Conservation (phyloP, 2,888 invertebrate species). For the Tetragnatha montana region DNA sequence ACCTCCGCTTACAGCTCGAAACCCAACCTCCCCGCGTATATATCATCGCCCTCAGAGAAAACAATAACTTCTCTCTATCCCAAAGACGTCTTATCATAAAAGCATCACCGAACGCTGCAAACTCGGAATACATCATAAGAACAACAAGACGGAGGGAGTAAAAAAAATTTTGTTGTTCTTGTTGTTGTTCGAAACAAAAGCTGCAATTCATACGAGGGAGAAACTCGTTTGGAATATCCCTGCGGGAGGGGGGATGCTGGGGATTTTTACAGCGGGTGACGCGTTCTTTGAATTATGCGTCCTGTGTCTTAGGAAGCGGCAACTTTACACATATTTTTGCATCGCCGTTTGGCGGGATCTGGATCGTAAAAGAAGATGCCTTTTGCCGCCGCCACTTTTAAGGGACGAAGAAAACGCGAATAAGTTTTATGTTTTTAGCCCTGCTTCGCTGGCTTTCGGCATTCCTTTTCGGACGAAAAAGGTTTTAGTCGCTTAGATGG, state of each 20-base stretch:
- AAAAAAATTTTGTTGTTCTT: not conserved
- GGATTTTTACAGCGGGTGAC: not conserved
- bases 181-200: not conserved
- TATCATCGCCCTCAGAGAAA: not conserved
- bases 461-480: not conserved
- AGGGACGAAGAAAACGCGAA: not conserved
- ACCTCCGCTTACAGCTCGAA: not conserved
- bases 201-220: not conserved
- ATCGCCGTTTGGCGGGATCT: constrained; percentile 15
- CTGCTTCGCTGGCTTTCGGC: not conserved
- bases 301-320: not conserved
- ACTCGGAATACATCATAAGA: not conserved
- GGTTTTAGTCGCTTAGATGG: not conserved
- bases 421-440: not conserved
- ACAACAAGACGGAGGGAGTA: not conserved
- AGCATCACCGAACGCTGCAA: not conserved
- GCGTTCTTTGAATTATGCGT: not conserved
- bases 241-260: not conserved
- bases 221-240: constrained; percentile 9
- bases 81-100: not conserved
- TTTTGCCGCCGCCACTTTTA: not conserved
- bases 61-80: not conserved
- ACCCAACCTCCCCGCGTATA: not conserved
- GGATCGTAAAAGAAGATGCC: constrained; percentile 34
- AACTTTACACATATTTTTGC: constrained; percentile 61